Evolutionary conservation across 2,113 vertebrate genomes (phyloP).

Genomic region (Scomber colias): DNA sequence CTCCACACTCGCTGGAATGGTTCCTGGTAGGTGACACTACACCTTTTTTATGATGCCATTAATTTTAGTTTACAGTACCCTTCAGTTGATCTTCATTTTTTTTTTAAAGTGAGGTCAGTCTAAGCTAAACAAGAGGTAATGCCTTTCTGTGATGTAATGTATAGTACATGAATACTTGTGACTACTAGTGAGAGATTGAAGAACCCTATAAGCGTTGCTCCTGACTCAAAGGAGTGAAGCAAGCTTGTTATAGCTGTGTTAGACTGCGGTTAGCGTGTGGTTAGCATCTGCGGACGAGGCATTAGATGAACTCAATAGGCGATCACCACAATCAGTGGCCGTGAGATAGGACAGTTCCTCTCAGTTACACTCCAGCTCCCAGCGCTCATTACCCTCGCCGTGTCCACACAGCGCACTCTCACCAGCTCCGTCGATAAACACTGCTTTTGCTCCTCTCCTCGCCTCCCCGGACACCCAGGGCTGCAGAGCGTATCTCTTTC

Average conservation of each 20-base stretch:
- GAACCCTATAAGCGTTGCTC: slow-evolving; percentile 30
- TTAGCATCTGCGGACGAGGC: slow-evolving; percentile 79
- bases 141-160: slow-evolving; percentile 20
- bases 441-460: slow-evolving; percentile 86
- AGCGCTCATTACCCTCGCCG: slow-evolving; percentile 95
- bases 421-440: slow-evolving; percentile 98
- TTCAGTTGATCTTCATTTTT: slow-evolving; percentile 47
- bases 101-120: slow-evolving; percentile 45
- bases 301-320: slow-evolving; percentile 95
- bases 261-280: slow-evolving; percentile 77
- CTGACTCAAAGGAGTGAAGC: slow-evolving; percentile 56
- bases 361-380: slow-evolving; percentile 98
- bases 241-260: slow-evolving; percentile 75
- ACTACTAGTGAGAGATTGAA: background rate
- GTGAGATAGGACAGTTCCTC: slow-evolving; percentile 99
- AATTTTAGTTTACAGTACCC: slow-evolving; percentile 62
- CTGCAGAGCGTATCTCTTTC: slow-evolving; percentile 91
- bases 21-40: slow-evolving; percentile 92
- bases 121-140: slow-evolving; percentile 10
- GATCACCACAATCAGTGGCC: slow-evolving; percentile 92
- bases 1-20: slow-evolving; percentile 99
- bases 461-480: slow-evolving; percentile 84
- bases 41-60: slow-evolving; percentile 74
- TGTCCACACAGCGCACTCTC: slow-evolving; percentile 90
- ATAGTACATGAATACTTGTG: background rate